Percentiles rank a stretch among this genome's conserved stretches.
These are phyloP conservation scores for Lathamus discolor DNA, from an alignment of 2,113 vertebrate species.

Conservation along the genomic window DNA sequence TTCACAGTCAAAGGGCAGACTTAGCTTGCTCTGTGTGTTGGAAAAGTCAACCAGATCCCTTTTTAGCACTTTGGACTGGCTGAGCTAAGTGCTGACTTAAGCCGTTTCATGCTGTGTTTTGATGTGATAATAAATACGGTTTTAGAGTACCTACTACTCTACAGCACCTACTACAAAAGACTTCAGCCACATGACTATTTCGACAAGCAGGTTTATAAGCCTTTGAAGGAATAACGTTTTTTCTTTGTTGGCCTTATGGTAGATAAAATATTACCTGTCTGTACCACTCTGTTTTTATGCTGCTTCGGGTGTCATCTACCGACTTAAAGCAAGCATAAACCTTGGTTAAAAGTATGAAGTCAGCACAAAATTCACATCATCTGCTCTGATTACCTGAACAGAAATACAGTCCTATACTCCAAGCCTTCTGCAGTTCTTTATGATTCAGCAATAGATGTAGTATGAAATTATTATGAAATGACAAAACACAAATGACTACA, in stretches of 20 bases:
- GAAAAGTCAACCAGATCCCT: background rate
- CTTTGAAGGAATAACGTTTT: conserved; percentile 2
- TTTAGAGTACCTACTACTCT: background rate
- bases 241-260: background rate
- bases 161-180: background rate
- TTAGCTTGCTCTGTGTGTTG: background rate
- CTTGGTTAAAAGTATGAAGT: conserved; percentile 19
- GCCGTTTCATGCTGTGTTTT: background rate
- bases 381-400: background rate
- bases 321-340: conserved; percentile 1
- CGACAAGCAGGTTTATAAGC: background rate
- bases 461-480: conserved; percentile 20
- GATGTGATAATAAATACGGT: background rate
- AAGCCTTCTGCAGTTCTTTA: background rate
- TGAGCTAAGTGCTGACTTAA: background rate
- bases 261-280: conserved; percentile 23
- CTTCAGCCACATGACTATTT: background rate
- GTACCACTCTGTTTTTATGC: conserved; percentile 1
- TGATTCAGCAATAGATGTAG: background rate
- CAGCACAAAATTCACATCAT: conserved; percentile 38
- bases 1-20: background rate
- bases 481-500: background rate
- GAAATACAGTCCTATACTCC: background rate
- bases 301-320: background rate
- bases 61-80: background rate